Conservation (phyloP, 1,140 invertebrate genomes). For the Bombus consobrinus region DNA sequence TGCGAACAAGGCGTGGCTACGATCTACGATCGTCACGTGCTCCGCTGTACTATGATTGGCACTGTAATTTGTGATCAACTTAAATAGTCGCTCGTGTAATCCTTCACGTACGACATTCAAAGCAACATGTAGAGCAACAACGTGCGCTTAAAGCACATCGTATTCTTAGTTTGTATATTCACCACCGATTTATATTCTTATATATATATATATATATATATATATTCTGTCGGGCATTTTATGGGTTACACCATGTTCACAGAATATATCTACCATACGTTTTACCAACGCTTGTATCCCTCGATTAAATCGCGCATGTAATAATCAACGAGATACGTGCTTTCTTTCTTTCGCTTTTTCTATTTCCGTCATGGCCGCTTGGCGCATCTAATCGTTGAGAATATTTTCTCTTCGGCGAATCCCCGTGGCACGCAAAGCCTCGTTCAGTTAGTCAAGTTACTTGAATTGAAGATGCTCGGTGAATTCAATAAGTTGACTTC, state of each 20-base stretch:
- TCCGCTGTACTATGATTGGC: not conserved
- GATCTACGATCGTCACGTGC: conserved; percentile 45
- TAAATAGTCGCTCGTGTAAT: not conserved
- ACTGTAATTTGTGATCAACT: conserved; percentile 21
- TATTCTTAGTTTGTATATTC: too few relatives aligned
- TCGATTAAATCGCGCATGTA: conserved; percentile 31
- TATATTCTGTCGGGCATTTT: not conserved
- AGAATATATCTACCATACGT: not conserved
- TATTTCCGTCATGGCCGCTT: conserved; percentile 43
- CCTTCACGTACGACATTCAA: not conserved
- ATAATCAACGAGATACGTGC: conserved; percentile 8
- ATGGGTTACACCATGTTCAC: not conserved
- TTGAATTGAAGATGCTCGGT: not conserved
- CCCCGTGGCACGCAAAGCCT: not conserved
- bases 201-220: too few relatives aligned
- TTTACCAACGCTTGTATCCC: not conserved
- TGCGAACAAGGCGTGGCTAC: conserved; percentile 58
- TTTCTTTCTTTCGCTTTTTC: conserved; percentile 26
- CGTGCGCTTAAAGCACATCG: not conserved
- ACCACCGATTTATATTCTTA: not conserved
- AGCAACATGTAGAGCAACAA: not conserved
- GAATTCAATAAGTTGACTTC: not conserved
- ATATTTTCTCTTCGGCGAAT: conserved; percentile 28
- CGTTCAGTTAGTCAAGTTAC: not conserved
- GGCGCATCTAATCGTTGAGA: conserved; percentile 38